These are phyloP conservation scores for Amblyraja radiata DNA, from an alignment of 2,797 vertebrate species.

Conservation along the genomic window DNA sequence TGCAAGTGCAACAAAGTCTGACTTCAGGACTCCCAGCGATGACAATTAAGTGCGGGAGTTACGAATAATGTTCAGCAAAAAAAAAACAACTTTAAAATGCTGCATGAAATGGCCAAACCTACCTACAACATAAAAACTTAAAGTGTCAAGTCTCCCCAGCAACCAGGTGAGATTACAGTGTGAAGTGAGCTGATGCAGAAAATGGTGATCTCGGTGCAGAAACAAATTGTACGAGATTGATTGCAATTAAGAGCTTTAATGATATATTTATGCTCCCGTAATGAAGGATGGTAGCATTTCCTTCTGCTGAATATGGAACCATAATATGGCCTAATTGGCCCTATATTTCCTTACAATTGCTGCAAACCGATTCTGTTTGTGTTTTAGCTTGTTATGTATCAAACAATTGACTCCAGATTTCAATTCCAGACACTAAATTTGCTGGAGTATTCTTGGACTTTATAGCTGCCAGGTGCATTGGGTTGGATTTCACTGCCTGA, in stretches of 20 bases:
- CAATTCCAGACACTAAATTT: background rate
- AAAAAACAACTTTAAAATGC: background rate
- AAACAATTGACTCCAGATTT: background rate
- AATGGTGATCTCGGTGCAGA: background rate
- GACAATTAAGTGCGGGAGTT: too few species aligned
- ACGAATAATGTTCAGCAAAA: background rate
- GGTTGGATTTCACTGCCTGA: background rate
- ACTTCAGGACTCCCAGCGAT: background rate
- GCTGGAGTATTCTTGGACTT: background rate
- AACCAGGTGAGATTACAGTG: background rate
- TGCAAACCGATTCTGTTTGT: background rate
- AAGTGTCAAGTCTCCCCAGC: background rate
- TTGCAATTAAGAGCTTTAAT: background rate
- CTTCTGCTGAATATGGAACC: background rate
- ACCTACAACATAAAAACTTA: background rate
- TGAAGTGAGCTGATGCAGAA: background rate
- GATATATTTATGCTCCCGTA: background rate
- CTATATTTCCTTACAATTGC: background rate
- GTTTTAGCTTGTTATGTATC: background rate
- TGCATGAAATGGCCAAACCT: background rate
- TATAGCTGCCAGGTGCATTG: background rate
- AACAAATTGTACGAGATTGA: background rate
- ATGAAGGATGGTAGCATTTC: background rate
- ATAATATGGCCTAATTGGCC: background rate
- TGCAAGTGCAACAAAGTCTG: background rate